Percentiles rank a stretch among this genome's conserved stretches.
phyloP scores from a whole-genome alignment of 2,888 invertebrate genomes.

The Acleris laterana region DNA sequence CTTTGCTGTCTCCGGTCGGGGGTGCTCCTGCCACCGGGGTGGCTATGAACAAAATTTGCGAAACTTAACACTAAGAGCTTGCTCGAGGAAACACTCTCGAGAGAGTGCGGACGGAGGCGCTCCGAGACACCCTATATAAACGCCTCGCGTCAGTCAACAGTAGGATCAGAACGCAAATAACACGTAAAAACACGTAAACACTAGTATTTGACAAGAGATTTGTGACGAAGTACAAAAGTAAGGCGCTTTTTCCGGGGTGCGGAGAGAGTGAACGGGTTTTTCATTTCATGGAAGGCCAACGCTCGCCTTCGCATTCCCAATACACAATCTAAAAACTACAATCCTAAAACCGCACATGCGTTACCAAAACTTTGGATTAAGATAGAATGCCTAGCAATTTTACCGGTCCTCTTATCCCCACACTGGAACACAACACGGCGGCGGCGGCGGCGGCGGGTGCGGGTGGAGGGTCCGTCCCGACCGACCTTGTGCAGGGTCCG shows the following conservation, averaged over 20 bases:
- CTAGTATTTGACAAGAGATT: conserved; percentile 69
- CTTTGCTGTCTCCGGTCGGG: conserved; percentile 51
- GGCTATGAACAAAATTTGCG: conserved; percentile 73
- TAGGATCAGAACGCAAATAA: conserved; percentile 73
- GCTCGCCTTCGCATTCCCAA: too few relatives aligned
- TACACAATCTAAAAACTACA: too few relatives aligned
- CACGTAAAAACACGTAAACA: conserved; percentile 71
- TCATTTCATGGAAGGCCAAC: too few relatives aligned
- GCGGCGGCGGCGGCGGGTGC: too few relatives aligned
- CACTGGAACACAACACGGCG: too few relatives aligned
- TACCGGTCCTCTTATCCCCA: too few relatives aligned
- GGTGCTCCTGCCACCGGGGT: conserved; percentile 71
- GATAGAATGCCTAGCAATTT: too few relatives aligned
- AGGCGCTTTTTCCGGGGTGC: conserved; percentile 17
- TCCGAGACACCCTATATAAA: conserved; percentile 63
- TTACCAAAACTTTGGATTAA: too few relatives aligned
- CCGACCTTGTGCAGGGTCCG: too few relatives aligned
- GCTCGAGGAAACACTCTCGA: conserved; percentile 67
- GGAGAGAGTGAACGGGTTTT: not conserved
- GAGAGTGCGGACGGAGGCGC: conserved; percentile 64
- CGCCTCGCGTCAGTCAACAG: conserved; percentile 62
- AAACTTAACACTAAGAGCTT: conserved; percentile 65
- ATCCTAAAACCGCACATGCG: too few relatives aligned
- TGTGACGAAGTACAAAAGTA: conserved; percentile 48
- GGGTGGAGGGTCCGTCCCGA: too few relatives aligned